Conservation (phyloP, 1,140 invertebrate species). For the Coptotermes formosanus region DNA sequence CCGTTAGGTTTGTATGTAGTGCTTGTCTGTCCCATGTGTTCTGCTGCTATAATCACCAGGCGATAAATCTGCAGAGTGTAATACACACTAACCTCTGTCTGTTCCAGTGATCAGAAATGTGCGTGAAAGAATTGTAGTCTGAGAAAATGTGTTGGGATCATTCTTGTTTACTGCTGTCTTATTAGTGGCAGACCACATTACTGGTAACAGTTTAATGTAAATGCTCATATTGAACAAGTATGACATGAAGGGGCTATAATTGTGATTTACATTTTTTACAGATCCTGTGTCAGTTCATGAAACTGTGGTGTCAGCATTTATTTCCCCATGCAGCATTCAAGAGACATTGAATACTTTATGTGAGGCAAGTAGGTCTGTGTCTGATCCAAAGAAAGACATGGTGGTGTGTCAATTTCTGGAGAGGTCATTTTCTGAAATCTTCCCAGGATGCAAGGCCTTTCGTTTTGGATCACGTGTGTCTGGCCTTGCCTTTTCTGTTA, state of each 20-base stretch:
- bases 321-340: background rate
- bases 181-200: too few relatives aligned
- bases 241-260: background rate
- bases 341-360: background rate
- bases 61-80: too few relatives aligned
- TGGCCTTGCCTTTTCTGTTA: constrained; percentile 46
- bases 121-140: too few relatives aligned
- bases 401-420: background rate
- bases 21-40: too few relatives aligned
- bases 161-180: too few relatives aligned
- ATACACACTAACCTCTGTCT: too few relatives aligned
- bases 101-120: too few relatives aligned
- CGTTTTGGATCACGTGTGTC: constrained; percentile 52
- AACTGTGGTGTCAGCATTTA: background rate
- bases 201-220: too few relatives aligned
- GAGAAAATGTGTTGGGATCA: too few relatives aligned
- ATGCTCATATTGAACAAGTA: too few relatives aligned
- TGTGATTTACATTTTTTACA: background rate
- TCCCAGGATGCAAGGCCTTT: constrained; percentile 40
- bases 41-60: too few relatives aligned
- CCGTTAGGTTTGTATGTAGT: too few relatives aligned
- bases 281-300: background rate
- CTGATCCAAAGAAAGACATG: background rate
- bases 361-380: background rate
- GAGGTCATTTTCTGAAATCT: background rate